These are phyloP conservation scores for Cynaeus angustus DNA, from an alignment of 2,888 invertebrate species.

Conservation along the genomic window DNA sequence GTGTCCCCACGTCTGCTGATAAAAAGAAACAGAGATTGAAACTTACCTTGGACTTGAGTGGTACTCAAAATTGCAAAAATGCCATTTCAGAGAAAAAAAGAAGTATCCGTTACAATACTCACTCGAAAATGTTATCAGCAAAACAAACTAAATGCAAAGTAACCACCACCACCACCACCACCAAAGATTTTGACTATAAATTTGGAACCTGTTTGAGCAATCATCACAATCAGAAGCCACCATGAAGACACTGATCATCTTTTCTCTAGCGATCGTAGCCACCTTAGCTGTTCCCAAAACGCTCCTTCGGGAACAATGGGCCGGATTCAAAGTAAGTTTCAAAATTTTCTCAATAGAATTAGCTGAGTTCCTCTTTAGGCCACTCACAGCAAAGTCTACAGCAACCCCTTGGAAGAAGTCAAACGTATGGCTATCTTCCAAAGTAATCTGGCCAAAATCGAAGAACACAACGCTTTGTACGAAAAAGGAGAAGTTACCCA, in stretches of 20 bases:
- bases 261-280: constrained; percentile 20
- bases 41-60: no score
- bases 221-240: constrained; percentile 2
- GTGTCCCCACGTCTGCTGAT: no score
- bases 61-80: no score
- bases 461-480: constrained; percentile 80
- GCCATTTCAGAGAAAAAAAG: no score
- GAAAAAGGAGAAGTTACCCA: constrained; percentile 77
- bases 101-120: no score
- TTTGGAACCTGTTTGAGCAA: not conserved
- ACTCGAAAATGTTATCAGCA: no score
- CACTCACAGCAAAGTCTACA: constrained; percentile 70
- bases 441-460: constrained; percentile 86
- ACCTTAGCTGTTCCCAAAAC: constrained; percentile 19
- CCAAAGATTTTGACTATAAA: constrained; percentile 1
- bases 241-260: constrained; percentile 18
- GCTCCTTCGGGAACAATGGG: constrained; percentile 11
- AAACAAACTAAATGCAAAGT: no score
- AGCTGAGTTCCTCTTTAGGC: not conserved
- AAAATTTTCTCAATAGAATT: constrained; percentile 17
- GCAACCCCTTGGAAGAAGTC: constrained; percentile 80
- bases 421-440: constrained; percentile 88
- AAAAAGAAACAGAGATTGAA: no score
- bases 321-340: constrained; percentile 32
- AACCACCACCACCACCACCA: not conserved